phyloP scores from a whole-genome alignment of 2,888 invertebrate genomes.

The Drosophila infuscata region DNA sequence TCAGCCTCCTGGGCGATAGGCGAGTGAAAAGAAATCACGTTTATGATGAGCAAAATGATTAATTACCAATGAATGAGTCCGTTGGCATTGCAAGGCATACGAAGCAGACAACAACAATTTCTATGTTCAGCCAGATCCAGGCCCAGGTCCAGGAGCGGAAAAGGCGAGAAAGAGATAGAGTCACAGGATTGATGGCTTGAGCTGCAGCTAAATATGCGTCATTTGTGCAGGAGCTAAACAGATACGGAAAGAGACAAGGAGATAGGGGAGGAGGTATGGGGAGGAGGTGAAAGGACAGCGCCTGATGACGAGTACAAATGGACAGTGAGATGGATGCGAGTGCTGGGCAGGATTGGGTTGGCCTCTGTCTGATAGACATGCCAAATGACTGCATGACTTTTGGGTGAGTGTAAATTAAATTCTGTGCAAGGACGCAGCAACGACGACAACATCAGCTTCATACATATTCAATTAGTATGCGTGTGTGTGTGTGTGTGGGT shows the following conservation, averaged over 20 bases:
- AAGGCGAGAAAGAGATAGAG: conserved; percentile 15
- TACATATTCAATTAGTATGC: conserved; percentile 80
- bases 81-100: conserved; percentile 62
- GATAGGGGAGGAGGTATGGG: background rate
- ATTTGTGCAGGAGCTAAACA: conserved; percentile 71
- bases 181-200: conserved; percentile 76
- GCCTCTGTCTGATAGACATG: conserved; percentile 72
- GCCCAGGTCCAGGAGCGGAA: background rate
- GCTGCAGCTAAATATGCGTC: conserved; percentile 79
- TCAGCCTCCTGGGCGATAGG: conserved; percentile 28
- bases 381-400: conserved; percentile 81
- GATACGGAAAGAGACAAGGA: conserved; percentile 18
- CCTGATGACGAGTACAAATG: conserved; percentile 76
- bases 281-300: conserved; percentile 35
- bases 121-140: conserved; percentile 4
- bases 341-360: conserved; percentile 50
- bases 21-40: conserved; percentile 75
- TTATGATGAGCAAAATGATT: conserved; percentile 84
- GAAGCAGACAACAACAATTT: conserved; percentile 38
- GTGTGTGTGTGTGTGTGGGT: conserved; percentile 20
- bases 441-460: conserved; percentile 69
- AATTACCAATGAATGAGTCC: conserved; percentile 83
- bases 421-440: conserved; percentile 68
- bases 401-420: conserved; percentile 81
- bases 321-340: conserved; percentile 72